Percentiles rank a stretch among this genome's conserved stretches.
These are phyloP conservation scores for Macrocentrus cingulum DNA, from an alignment of 1,140 invertebrate genomes.

Conservation along the genomic window DNA sequence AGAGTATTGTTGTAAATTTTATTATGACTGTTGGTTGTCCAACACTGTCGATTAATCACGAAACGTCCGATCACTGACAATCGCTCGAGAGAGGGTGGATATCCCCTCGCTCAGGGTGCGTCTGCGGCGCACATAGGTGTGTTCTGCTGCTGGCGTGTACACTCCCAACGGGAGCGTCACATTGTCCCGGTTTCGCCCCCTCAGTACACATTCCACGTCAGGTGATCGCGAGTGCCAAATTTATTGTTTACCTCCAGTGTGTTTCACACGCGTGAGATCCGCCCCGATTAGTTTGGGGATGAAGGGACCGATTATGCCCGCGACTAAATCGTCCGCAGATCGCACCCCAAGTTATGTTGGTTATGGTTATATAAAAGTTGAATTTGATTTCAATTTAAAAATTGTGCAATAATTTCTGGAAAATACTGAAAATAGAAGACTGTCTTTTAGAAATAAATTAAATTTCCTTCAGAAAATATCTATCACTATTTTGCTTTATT, in stretches of 20 bases:
- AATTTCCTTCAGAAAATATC: too few species aligned
- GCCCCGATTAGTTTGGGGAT: slow-evolving; percentile 17
- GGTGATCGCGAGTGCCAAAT: slow-evolving; percentile 26
- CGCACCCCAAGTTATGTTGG: too few species aligned
- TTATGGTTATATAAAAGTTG: too few species aligned
- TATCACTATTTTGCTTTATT: too few species aligned
- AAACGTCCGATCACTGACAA: background rate
- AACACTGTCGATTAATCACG: too few species aligned
- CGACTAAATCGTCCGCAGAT: background rate
- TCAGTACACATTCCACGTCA: slow-evolving; percentile 14
- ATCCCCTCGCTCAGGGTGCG: background rate
- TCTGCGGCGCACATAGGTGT: background rate
- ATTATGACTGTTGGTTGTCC: too few species aligned
- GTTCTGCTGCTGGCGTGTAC: background rate
- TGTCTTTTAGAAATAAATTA: too few species aligned
- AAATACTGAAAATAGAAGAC: too few species aligned
- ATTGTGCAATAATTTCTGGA: too few species aligned
- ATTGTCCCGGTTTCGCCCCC: slow-evolving; percentile 14
- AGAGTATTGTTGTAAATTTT: too few species aligned
- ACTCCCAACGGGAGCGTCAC: slow-evolving; percentile 24
- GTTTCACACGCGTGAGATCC: slow-evolving; percentile 8
- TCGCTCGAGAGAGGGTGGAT: background rate
- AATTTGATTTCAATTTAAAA: too few species aligned
- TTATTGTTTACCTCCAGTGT: slow-evolving; percentile 25
- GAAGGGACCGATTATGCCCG: slow-evolving; percentile 20